Conservation (phyloP, 2,797 vertebrate genomes). For the Arrhamphus sclerolepis region DNA sequence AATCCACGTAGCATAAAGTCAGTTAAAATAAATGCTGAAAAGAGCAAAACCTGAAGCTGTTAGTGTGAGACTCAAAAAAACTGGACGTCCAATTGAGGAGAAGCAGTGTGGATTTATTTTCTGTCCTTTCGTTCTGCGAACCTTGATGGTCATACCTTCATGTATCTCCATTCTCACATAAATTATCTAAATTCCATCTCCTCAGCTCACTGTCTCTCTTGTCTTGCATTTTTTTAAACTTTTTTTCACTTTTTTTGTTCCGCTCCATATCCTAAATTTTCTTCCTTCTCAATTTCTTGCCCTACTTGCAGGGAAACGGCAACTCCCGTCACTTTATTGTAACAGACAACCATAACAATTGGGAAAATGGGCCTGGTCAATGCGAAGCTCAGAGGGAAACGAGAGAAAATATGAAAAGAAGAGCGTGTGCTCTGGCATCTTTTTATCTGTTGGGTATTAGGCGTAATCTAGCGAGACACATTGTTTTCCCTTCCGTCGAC, state of each 20-base stretch:
- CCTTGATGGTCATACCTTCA: neutral
- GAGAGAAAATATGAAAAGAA: slow-evolving; percentile 26
- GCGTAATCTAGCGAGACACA: slow-evolving; percentile 48
- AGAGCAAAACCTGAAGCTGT: no score
- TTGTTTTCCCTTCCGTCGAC: slow-evolving; percentile 36
- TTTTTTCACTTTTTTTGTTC: slow-evolving; percentile 36
- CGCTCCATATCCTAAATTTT: slow-evolving; percentile 44
- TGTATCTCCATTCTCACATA: neutral
- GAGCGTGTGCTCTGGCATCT: slow-evolving; percentile 36
- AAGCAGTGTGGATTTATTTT: no score
- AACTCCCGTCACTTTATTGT: slow-evolving; percentile 60
- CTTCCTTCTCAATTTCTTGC: slow-evolving; percentile 42
- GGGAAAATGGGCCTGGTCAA: slow-evolving; percentile 52
- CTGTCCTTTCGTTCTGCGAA: neutral
- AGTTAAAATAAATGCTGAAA: no score
- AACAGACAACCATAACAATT: slow-evolving; percentile 71
- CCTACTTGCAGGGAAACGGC: slow-evolving; percentile 59
- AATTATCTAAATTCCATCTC: slow-evolving; percentile 17
- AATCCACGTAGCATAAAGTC: neutral
- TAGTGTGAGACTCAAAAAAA: no score
- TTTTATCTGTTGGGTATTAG: slow-evolving; percentile 47
- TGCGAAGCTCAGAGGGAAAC: slow-evolving; percentile 48
- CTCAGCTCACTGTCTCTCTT: neutral
- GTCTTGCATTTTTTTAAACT: neutral
- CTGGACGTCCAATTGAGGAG: no score